These are phyloP conservation scores for Battus philenor DNA, from an alignment of 1,140 invertebrate genomes.

Conservation along the genomic window DNA sequence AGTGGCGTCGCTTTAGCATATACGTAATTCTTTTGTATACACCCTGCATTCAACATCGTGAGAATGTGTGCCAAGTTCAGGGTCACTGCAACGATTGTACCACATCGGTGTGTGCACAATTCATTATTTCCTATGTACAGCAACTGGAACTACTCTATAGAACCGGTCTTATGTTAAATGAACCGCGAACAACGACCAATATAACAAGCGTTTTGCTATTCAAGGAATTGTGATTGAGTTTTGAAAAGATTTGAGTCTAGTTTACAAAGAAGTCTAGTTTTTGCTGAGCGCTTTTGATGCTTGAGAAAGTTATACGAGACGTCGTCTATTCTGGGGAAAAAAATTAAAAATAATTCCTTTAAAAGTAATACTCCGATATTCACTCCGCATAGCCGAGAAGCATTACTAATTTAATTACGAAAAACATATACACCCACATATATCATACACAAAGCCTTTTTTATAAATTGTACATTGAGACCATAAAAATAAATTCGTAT, in stretches of 20 bases:
- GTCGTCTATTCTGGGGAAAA: no score
- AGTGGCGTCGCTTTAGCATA: slow-evolving; percentile 36
- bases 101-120: slow-evolving; percentile 20
- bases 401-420: no score
- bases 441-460: no score
- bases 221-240: slow-evolving; percentile 6
- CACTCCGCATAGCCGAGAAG: no score
- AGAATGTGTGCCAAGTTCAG: slow-evolving; percentile 65
- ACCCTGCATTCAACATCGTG: slow-evolving; percentile 40
- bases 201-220: slow-evolving; percentile 14
- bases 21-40: slow-evolving; percentile 40
- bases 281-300: background rate
- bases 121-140: slow-evolving; percentile 26
- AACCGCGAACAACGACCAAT: slow-evolving; percentile 26
- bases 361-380: no score
- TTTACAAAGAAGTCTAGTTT: slow-evolving; percentile 9
- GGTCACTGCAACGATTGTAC: slow-evolving; percentile 32
- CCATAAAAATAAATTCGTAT: no score
- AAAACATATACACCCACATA: no score
- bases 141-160: slow-evolving; percentile 18
- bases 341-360: no score
- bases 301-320: slow-evolving; percentile 1
- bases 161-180: slow-evolving; percentile 32
- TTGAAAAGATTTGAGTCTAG: slow-evolving; percentile 10
- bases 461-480: no score